A percentile compares a stretch with the other conserved stretches of the same genome.
Evolutionary conservation across 1,140 invertebrate genomes (phyloP).

Genomic region (Camponotus floridanus): DNA sequence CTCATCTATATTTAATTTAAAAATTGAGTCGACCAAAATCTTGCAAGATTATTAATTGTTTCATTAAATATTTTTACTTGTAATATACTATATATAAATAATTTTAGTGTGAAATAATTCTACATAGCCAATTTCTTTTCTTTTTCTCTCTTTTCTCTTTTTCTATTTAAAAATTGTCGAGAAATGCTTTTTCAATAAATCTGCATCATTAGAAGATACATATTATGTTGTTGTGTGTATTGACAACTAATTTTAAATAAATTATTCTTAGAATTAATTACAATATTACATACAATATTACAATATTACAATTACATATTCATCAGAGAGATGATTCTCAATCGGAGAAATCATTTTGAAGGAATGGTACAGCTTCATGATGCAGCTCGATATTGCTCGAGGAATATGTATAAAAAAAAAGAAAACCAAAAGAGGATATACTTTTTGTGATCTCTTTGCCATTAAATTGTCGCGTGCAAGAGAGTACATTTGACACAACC

Average conservation of each 20-base stretch:
- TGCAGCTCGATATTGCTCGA: background rate
- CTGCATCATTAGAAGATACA: slow-evolving; percentile 2
- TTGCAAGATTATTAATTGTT: background rate
- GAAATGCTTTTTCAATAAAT: too few species aligned
- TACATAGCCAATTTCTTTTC: background rate
- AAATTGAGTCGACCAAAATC: background rate
- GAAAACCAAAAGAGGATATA: background rate
- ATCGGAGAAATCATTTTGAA: too few species aligned
- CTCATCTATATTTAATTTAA: background rate
- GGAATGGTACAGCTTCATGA: too few species aligned
- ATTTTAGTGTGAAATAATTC: background rate
- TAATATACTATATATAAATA: background rate
- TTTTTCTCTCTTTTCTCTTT: too few species aligned
- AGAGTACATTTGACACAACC: background rate
- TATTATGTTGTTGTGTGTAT: background rate
- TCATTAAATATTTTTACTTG: background rate
- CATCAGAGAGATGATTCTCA: slow-evolving; percentile 15
- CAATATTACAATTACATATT: background rate
- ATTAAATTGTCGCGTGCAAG: background rate
- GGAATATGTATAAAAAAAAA: background rate
- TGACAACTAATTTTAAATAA: slow-evolving; percentile 30
- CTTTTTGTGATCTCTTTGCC: background rate
- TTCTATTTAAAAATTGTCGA: background rate
- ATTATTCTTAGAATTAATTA: slow-evolving; percentile 39
- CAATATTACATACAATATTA: background rate